These are phyloP conservation scores for Rhinogobio ventralis DNA, from an alignment of 2,797 vertebrate species.

Conservation along the genomic window DNA sequence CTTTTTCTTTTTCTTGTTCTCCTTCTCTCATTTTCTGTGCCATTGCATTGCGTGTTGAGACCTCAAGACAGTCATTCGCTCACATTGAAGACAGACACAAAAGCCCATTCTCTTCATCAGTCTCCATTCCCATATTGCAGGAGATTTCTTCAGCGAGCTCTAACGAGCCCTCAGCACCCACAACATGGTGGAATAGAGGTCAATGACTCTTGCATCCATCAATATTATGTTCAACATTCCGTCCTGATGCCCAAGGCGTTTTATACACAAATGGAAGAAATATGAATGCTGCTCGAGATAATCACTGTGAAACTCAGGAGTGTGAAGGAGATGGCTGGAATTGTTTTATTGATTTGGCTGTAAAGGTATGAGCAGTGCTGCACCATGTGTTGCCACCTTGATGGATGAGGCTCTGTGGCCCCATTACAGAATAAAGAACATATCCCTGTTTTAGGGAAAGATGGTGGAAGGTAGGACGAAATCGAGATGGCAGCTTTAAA, in stretches of 20 bases:
- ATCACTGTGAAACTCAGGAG: slow-evolving; percentile 46
- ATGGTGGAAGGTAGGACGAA: not conserved
- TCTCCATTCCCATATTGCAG: slow-evolving; percentile 26
- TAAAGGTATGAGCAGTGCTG: slow-evolving; percentile 48
- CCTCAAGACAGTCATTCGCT: slow-evolving; percentile 20
- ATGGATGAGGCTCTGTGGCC: slow-evolving; percentile 47
- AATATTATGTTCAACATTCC: slow-evolving; percentile 48
- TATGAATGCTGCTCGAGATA: slow-evolving; percentile 40
- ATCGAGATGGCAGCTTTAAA: slow-evolving; percentile 12
- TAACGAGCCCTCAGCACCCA: slow-evolving; percentile 59
- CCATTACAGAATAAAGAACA: slow-evolving; percentile 21
- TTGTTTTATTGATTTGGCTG: slow-evolving; percentile 58
- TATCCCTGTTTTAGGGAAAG: slow-evolving; percentile 15
- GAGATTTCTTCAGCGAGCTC: slow-evolving; percentile 47
- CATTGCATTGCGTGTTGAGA: slow-evolving; percentile 12
- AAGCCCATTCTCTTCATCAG: slow-evolving; percentile 32
- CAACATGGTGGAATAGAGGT: slow-evolving; percentile 57
- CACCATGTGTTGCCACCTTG: slow-evolving; percentile 40
- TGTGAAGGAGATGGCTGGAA: slow-evolving; percentile 43
- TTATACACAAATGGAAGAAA: slow-evolving; percentile 56
- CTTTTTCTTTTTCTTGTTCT: slow-evolving; percentile 9
- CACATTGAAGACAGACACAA: slow-evolving; percentile 38
- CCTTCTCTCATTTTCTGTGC: slow-evolving; percentile 8
- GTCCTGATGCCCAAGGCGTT: slow-evolving; percentile 37
- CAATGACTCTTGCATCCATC: slow-evolving; percentile 55